Evolutionary conservation across 2,888 invertebrate species (phyloP).

Genomic region (Teinopalpus imperialis): DNA sequence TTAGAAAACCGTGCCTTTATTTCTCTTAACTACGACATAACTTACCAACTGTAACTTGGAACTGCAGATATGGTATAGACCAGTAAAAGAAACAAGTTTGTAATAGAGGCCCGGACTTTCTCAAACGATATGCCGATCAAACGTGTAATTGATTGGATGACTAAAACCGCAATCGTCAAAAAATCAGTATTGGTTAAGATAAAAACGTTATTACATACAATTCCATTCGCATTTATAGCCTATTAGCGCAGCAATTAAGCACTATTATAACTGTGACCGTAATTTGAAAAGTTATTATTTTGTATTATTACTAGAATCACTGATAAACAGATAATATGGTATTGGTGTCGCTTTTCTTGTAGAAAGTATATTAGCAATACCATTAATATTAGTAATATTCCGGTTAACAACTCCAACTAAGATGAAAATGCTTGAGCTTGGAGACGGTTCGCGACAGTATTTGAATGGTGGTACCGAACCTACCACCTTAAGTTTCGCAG

Average conservation of each 20-base stretch:
- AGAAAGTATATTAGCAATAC: too few species aligned
- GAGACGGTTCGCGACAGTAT: too few species aligned
- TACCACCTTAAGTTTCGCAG: too few species aligned
- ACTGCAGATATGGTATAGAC: not conserved
- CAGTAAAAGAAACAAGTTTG: constrained; percentile 9
- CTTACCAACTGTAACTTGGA: not conserved
- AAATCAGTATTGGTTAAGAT: not conserved
- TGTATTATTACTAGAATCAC: too few species aligned
- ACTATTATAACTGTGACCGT: not conserved
- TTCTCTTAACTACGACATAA: not conserved
- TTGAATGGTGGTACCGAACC: too few species aligned
- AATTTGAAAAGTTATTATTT: too few species aligned
- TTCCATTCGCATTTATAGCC: constrained; percentile 3
- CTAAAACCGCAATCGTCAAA: constrained; percentile 7
- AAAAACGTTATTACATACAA: not conserved
- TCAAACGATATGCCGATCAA: constrained; percentile 6
- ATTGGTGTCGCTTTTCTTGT: too few species aligned
- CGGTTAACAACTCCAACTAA: too few species aligned
- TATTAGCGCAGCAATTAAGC: not conserved
- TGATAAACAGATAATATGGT: too few species aligned
- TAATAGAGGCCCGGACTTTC: constrained; percentile 18
- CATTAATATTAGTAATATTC: too few species aligned
- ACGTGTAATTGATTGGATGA: not conserved
- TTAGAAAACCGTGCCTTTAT: too few species aligned
- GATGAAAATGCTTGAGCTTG: too few species aligned